Conservation (phyloP, 1,140 invertebrate species). For the Drosophila mauritiana region DNA sequence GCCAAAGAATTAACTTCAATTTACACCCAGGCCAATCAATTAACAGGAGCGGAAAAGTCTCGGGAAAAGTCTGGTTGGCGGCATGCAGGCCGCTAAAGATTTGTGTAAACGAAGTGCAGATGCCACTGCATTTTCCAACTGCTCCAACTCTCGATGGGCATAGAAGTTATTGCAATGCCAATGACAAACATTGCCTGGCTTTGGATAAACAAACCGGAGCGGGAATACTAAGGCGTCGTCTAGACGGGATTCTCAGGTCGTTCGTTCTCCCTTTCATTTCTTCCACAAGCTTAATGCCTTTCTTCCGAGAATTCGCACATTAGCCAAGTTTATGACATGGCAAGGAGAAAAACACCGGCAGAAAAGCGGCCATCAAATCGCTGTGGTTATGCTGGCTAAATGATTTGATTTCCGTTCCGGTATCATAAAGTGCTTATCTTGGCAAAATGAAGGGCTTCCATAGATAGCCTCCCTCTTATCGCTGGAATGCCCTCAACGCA, state of each 20-base stretch:
- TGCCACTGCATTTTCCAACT: constrained; percentile 32
- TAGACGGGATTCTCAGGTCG: constrained; percentile 36
- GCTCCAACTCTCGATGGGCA: constrained; percentile 20
- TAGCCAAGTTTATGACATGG: constrained; percentile 19
- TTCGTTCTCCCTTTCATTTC: constrained; percentile 10
- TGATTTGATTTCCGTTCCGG: constrained; percentile 61
- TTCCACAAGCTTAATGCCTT: constrained; percentile 29
- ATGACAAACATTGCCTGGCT: constrained; percentile 72
- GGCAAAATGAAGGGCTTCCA: not conserved
- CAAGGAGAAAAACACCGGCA: constrained; percentile 20
- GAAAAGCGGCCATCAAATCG: constrained; percentile 53
- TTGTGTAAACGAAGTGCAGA: constrained; percentile 76
- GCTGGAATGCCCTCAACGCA: not conserved
- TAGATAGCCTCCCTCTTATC: constrained; percentile 38
- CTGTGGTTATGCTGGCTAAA: constrained; percentile 60
- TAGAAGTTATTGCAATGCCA: constrained; percentile 76
- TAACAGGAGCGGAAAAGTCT: constrained; percentile 47
- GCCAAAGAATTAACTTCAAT: constrained; percentile 76
- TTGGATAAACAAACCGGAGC: constrained; percentile 62
- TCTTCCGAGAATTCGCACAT: constrained; percentile 47
- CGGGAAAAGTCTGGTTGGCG: not conserved
- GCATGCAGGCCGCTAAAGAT: constrained; percentile 54
- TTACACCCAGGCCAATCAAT: constrained; percentile 68
- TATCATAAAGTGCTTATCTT: constrained; percentile 62
- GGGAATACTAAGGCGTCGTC: constrained; percentile 37